Base-by-base conservation (phyloP, 2,797 vertebrate genomes). In the Spinus pinus region DNA sequence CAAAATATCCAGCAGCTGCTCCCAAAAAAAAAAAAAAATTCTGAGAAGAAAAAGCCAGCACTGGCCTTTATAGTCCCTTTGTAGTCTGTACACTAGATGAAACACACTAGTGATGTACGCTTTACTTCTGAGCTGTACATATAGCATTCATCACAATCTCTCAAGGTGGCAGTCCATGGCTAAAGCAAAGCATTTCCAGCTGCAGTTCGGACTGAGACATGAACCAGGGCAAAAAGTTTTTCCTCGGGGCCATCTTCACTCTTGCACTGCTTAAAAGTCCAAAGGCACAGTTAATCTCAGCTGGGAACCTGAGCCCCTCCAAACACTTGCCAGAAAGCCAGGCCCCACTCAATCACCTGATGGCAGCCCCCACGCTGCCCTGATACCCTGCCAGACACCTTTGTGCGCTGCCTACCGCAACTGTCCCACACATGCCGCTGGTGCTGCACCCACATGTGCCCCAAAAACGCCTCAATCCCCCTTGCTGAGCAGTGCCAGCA, bases 361-460 rank as follows among this genome's bases (percentile, higher is more conserved):
- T 7, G 14, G 25, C 19, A 28, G 16, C 3, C 7, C 19, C 14
- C 19, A 22, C 37, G 33, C 19, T 49, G 25, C 14, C 7, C 10
- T 37, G 19, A 37, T 67, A 14, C 25, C 25, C 25, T 67, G 14
- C 19, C 33, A 67, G 19, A 49, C 65, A 4, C 2, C 19, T 66
- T 9, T 30, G 19, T 5, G 10, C 1, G 2, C 10, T 67, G 25
- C 25, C 65, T 67, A 37, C 25, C 14, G 14, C 46, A 66, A 3
- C 10, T 28, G 14, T 10, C 46, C 33, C 7, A 1, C 10, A 30
- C 19, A 4, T 22, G 25, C 12, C 62, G 14, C 5, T 15, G 14
- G 3, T 47, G 42, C 46, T 22, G 25, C 22, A 14, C 25, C 33
- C 7, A 1, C 7, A 30, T 4, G 10, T 0, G 2, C 7, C 33